Conservation (phyloP, 2,888 invertebrate genomes). For the Drosophila merina region DNA sequence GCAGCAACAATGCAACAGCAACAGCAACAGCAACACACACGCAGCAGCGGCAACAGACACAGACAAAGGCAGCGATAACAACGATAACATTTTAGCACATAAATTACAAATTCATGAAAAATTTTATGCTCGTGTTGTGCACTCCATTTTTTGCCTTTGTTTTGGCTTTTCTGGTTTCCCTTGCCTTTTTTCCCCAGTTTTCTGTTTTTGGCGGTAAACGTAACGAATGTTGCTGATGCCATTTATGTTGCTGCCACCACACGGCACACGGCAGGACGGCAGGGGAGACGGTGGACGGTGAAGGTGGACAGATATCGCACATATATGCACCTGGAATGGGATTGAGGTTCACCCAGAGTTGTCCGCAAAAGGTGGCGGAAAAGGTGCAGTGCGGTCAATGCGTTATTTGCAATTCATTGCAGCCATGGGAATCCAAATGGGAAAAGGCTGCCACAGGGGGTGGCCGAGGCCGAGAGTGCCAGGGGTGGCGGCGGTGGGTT, state of each 20-base stretch:
- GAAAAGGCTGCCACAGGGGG: conserved; percentile 21
- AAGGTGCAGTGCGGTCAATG: conserved; percentile 78
- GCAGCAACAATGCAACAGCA: conserved; percentile 12
- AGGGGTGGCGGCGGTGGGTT: conserved; percentile 1
- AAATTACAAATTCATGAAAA: conserved; percentile 78
- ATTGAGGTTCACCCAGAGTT: conserved; percentile 65
- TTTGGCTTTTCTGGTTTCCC: conserved; percentile 34
- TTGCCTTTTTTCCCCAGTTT: conserved; percentile 45
- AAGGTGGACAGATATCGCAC: conserved; percentile 66
- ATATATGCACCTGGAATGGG: conserved; percentile 22
- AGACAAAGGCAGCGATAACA: conserved; percentile 75
- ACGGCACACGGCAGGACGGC: conserved; percentile 49
- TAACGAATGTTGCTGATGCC: conserved; percentile 69
- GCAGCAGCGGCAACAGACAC: neutral
- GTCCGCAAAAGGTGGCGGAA: conserved; percentile 73
- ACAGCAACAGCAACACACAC: neutral
- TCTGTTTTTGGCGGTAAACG: conserved; percentile 77
- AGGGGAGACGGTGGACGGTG: neutral
- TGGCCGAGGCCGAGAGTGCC: neutral
- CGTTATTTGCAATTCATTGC: conserved; percentile 78
- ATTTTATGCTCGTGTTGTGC: conserved; percentile 76
- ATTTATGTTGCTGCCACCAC: conserved; percentile 74
- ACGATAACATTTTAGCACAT: conserved; percentile 78
- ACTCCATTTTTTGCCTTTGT: conserved; percentile 38
- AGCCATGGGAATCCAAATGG: conserved; percentile 47